These are phyloP conservation scores for Mola mola DNA, from an alignment of 2,113 vertebrate genomes.

Conservation along the genomic window DNA sequence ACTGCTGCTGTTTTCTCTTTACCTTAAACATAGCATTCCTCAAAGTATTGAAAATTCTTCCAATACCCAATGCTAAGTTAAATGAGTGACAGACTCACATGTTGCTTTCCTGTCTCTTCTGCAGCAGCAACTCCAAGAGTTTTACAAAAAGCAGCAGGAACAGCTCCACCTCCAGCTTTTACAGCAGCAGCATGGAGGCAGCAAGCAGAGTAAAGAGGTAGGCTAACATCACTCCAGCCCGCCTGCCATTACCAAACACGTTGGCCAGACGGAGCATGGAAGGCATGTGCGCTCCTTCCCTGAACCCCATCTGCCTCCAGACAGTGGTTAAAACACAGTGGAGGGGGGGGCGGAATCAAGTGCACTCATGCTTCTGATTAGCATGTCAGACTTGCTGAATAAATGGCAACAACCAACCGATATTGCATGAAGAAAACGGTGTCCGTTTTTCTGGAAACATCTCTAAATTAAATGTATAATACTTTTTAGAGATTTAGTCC, in stretches of 20 bases:
- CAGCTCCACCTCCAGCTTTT: slow-evolving; percentile 99
- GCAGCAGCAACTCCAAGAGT: slow-evolving; percentile 99
- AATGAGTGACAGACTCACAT: slow-evolving; percentile 14
- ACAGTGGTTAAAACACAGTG: slow-evolving; percentile 58
- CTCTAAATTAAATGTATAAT: slow-evolving; percentile 28
- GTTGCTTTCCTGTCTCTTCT: slow-evolving; percentile 56
- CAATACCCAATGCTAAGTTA: slow-evolving; percentile 2
- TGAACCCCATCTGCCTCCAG: slow-evolving; percentile 64
- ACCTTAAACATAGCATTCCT: slow-evolving; percentile 31
- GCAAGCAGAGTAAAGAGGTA: slow-evolving; percentile 99
- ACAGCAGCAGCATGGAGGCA: slow-evolving; percentile 96
- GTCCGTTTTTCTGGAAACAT: slow-evolving; percentile 12
- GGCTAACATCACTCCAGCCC: slow-evolving; percentile 75
- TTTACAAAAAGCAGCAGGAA: slow-evolving; percentile 99
- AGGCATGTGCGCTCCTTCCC: slow-evolving; percentile 56
- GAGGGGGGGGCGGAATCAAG: slow-evolving; percentile 48
- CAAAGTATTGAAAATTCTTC: slow-evolving; percentile 23
- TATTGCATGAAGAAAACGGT: slow-evolving; percentile 31
- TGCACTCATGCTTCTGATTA: slow-evolving; percentile 76
- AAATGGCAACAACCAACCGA: slow-evolving; percentile 62
- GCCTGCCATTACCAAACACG: slow-evolving; percentile 54
- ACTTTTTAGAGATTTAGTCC: slow-evolving; percentile 18
- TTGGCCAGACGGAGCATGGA: slow-evolving; percentile 64
- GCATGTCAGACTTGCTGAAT: slow-evolving; percentile 66
- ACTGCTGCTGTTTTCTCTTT: slow-evolving; percentile 4